Evolutionary conservation across 2,888 invertebrate species (phyloP).

Genomic region (Meteorus colon): DNA sequence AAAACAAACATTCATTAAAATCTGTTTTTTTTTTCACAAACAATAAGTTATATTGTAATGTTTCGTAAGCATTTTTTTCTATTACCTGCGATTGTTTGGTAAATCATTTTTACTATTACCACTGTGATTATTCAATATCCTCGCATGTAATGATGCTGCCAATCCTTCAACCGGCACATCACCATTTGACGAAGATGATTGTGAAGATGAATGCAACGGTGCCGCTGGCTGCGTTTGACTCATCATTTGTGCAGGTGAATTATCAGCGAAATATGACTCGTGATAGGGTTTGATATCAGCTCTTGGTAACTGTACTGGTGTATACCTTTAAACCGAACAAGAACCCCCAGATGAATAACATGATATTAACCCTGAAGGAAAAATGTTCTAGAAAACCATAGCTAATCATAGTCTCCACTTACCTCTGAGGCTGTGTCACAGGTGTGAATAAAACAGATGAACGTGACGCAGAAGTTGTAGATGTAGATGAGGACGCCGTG

Average conservation of each 20-base stretch:
- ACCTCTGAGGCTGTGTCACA: conserved; percentile 69
- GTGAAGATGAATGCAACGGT: conserved; percentile 68
- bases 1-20: conserved; percentile 11
- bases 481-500: conserved; percentile 62
- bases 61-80: background rate
- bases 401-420: conserved; percentile 18
- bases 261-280: conserved; percentile 81
- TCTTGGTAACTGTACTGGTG: conserved; percentile 78
- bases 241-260: conserved; percentile 62
- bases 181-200: conserved; percentile 64
- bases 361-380: background rate
- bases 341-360: background rate
- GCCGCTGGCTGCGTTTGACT: conserved; percentile 59
- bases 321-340: conserved; percentile 68
- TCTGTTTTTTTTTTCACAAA: background rate
- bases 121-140: conserved; percentile 81
- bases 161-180: conserved; percentile 78
- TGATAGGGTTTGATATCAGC: conserved; percentile 84
- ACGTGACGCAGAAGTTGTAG: conserved; percentile 64
- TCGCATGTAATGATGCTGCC: conserved; percentile 87
- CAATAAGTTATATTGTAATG: background rate
- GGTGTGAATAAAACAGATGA: conserved; percentile 71
- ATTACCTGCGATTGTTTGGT: conserved; percentile 33
- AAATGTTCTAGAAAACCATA: background rate
- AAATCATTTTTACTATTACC: conserved; percentile 71